Evolutionary conservation across 2,113 vertebrate species (phyloP), one percentile per base, ranked within the genome.

Genomic region (Saguinus midas): DNA sequence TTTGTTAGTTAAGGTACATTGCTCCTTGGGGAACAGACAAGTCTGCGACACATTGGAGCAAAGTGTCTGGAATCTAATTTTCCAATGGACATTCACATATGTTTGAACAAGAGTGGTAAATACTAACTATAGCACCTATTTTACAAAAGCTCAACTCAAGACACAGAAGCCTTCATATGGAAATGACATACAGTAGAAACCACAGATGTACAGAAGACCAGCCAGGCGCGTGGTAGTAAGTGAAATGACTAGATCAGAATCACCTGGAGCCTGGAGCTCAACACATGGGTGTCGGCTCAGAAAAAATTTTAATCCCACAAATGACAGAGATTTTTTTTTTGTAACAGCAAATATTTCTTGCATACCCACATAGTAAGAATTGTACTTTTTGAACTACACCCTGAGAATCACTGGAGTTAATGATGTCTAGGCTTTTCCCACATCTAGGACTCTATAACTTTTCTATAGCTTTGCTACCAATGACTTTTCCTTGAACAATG

Each of bases 131-230:
- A 12, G 48, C 32, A 48, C 58, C n/a, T 48, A 48, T 50, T 70
- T 64, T 89, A 76, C 43, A 40, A 68, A 84, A 90, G 37, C 61
- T 27, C 21, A 27, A 50, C 2, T 55, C 2, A 3, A 61, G 32
- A 45, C 0, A 23, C n/a, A 23, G 29, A 40, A 21, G 40, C 14
- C 78, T 87, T 45, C 4, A 48, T 58, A 32, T 4, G 35, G 32
- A n/a, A 72, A n/a, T 37, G 3, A 8, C 2, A 20, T 6, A 25
- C 4, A 25, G 10, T 7, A 45, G 61, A 8, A 35, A 5, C 14
- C 50, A 43, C 0, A 27, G 58, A 29, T 6, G 0, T 12, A 0
- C 1, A 9, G 25, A 27, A 43, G 50, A 16, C 32, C 58, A 32
- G 12, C 16, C 8, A 55, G n/a, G 87, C 1, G 14, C 11, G 75